Conservation (phyloP, 2,888 invertebrate species). For the Idaea aversata region DNA sequence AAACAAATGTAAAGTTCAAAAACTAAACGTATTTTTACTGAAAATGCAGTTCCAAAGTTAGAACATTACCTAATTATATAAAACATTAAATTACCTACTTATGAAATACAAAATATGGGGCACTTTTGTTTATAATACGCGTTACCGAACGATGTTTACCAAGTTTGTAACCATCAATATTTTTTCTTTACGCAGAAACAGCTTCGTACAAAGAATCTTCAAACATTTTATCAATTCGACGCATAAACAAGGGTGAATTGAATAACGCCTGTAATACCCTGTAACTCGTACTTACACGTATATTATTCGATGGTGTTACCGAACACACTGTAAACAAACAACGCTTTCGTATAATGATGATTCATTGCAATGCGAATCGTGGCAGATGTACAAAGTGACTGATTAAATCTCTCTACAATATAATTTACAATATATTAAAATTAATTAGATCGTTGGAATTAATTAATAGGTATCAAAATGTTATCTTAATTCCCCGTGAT, state of each 20-base stretch:
- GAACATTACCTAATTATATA: background rate
- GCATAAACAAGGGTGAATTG: slow-evolving; percentile 46
- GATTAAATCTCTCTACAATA: slow-evolving; percentile 32
- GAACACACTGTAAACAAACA: slow-evolving; percentile 69
- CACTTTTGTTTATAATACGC: slow-evolving; percentile 29
- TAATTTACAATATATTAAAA: slow-evolving; percentile 8
- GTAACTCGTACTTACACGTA: slow-evolving; percentile 31
- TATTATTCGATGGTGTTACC: slow-evolving; percentile 58
- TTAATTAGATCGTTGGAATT: background rate
- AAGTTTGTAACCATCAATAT: slow-evolving; percentile 28
- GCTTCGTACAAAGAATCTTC: slow-evolving; percentile 26
- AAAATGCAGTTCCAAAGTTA: background rate
- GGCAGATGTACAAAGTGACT: slow-evolving; percentile 41
- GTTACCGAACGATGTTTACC: slow-evolving; percentile 29
- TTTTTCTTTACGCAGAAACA: slow-evolving; percentile 28
- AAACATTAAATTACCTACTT: slow-evolving; percentile 2
- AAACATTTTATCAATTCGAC: slow-evolving; percentile 36
- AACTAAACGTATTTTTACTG: slow-evolving; percentile 26
- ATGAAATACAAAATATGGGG: slow-evolving; percentile 24
- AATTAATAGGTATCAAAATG: slow-evolving; percentile 5
- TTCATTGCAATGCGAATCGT: slow-evolving; percentile 41
- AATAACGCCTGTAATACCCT: slow-evolving; percentile 45
- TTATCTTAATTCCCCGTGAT: slow-evolving; percentile 2
- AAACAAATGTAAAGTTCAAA: slow-evolving; percentile 56
- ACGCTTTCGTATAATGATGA: slow-evolving; percentile 61